Evolutionary conservation across 2,113 vertebrate species (phyloP), one percentile per base, ranked within the genome.

Genomic region (Synchiropus splendidus): DNA sequence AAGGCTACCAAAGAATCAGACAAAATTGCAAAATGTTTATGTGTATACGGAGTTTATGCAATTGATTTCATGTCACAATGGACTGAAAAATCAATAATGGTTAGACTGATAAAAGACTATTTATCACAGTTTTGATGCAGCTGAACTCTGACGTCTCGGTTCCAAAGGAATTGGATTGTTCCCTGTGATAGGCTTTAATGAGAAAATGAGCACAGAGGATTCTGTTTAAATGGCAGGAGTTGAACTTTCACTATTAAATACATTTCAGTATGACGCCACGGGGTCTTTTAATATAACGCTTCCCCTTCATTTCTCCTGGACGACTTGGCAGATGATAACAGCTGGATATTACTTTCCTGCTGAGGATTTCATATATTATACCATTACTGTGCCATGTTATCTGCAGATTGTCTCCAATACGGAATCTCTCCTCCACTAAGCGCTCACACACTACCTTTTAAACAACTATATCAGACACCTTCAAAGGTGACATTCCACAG

Each of bases 261-360:
- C 32, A 64, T 63, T 62, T 58, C 34, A 31, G 9, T 14, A 27
- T 18, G 59, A 71, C 15, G 31, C 70, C 21, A 18, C 53, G 2
- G 64, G 69, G 38, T 58, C 51, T 70, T 72, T 77, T 74, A 77
- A 77, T 72, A 72, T 51, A 66, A 57, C 64, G 31, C 52, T 67
- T 72, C 64, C 49, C 64, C 70, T 64, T 61, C 56, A 57, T 47
- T 74, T 69, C 70, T 64, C 67, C 61, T 61, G 54, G n/a, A 45
- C 18, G 9, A 45, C 45, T 55, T 63, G 52, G 45, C 50, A 32
- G 48, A 21, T 11, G 61, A 72, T 64, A 72, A 58, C 64, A 55
- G 51, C 58, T 64, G 60, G 72, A 61, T 75, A 72, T 68, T 55
- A 67, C 51, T 52, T 67, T 70, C 54, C 62, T 70, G 62, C 62